Evolutionary conservation across 2,797 vertebrate genomes (phyloP), one percentile per base, ranked within the genome.

Genomic region (Malurus leucopterus): DNA sequence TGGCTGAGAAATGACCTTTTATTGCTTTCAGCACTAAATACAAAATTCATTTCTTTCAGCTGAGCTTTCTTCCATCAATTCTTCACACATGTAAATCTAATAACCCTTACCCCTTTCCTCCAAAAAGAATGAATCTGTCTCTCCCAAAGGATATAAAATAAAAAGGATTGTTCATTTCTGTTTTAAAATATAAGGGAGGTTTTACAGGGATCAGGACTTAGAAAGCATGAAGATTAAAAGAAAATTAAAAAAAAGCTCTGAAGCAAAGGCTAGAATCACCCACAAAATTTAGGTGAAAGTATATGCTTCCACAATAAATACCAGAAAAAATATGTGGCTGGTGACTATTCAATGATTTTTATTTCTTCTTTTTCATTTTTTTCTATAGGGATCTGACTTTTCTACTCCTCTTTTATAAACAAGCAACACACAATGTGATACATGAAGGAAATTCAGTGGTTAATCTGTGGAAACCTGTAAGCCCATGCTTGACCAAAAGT

Each of bases 1-100:
- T 68, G 81, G 34, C 29, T 84, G 91, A 90, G 59, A 91, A 91
- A 79, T 84, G 32, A 84, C 29, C 68, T 47, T 70, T 85, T 73
- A 76, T 58, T 59, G 18, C 73, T 88, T 94, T 93, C 70, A 84
- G 67, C 26, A 12, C 19, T 86, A 78, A 71, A 83, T 59, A 51
- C 2, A 51, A 82, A 78, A 84, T 54, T 81, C 1, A 62, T 75
- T 79, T 89, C 2, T 86, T 89, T 91, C 68, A 84, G 16, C 30
- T 81, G 13, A 79, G 49, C 6, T 87, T 76, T 80, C 49, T 73
- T 79, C 34, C 32, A 61, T 55, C 46, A 78, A 16, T 90, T 91
- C 43, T 90, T 86, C 63, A 84, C 43, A 72, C 24, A 75, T 21
- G 24, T 46, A 93, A 81, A 88, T 90, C 44, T 6, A 64, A 76